These are phyloP conservation scores for Chiloscyllium punctatum DNA, from an alignment of 2,797 vertebrate species.

Conservation along the genomic window DNA sequence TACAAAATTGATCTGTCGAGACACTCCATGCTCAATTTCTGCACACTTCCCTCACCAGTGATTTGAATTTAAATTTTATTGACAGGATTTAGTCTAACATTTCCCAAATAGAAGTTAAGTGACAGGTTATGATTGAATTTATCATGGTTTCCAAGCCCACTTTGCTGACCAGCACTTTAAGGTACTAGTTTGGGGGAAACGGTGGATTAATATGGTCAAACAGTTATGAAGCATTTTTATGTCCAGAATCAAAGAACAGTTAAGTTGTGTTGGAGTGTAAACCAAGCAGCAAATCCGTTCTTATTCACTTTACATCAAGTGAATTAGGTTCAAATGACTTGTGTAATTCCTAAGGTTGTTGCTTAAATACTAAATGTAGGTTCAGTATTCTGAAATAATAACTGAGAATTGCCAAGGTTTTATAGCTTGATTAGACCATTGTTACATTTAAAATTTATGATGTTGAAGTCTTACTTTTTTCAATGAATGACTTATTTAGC, in stretches of 20 bases:
- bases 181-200: not conserved
- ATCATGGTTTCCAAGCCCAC: not conserved
- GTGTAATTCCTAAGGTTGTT: not conserved
- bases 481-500: not conserved
- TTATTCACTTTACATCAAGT: not conserved
- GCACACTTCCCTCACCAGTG: not conserved
- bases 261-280: not conserved
- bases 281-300: not conserved
- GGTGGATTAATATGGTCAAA: not conserved
- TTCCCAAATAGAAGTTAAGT: not conserved
- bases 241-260: not conserved
- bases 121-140: not conserved
- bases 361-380: not conserved
- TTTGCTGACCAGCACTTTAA: slow-evolving; percentile 4
- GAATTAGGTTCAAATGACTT: not conserved
- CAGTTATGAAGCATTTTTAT: not conserved
- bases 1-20: not conserved
- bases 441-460: not conserved
- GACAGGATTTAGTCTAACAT: not conserved
- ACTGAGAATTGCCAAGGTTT: not conserved
- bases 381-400: not conserved
- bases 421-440: not conserved
- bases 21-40: not conserved
- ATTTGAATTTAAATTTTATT: not conserved
- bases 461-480: not conserved